Evolutionary conservation across 2,888 invertebrate species (phyloP).

Genomic region (Yponomeuta malinellus): DNA sequence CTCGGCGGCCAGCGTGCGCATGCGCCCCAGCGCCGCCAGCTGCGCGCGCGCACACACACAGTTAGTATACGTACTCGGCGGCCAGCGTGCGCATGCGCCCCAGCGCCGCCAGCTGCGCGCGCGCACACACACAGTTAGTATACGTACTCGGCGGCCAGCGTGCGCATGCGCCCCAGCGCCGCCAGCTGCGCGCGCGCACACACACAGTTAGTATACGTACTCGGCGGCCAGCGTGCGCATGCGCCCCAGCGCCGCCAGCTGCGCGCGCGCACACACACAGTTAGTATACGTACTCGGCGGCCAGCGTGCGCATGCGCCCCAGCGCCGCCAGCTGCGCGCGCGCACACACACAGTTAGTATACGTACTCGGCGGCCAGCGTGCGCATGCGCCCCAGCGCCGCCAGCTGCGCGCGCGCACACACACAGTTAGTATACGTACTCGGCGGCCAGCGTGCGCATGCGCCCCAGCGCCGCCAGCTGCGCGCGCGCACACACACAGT

Average conservation of each 20-base stretch:
- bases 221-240: conserved; percentile 80
- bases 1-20: no score
- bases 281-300: no score
- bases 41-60: not conserved
- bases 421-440: conserved; percentile 54
- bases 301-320: no score
- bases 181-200: conserved; percentile 73
- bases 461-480: conserved; percentile 79
- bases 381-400: no score
- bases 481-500: conserved; percentile 29
- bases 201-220: not conserved
- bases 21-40: no score
- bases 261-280: conserved; percentile 62
- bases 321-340: no score
- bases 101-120: no score
- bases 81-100: no score
- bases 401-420: no score
- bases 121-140: no score
- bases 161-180: conserved; percentile 78
- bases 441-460: conserved; percentile 79
- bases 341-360: not conserved
- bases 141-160: conserved; percentile 79
- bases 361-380: no score
- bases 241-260: conserved; percentile 78
- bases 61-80: not conserved